phyloP scores from a whole-genome alignment of 2,797 vertebrate species.

The Hippocampus kuda region DNA sequence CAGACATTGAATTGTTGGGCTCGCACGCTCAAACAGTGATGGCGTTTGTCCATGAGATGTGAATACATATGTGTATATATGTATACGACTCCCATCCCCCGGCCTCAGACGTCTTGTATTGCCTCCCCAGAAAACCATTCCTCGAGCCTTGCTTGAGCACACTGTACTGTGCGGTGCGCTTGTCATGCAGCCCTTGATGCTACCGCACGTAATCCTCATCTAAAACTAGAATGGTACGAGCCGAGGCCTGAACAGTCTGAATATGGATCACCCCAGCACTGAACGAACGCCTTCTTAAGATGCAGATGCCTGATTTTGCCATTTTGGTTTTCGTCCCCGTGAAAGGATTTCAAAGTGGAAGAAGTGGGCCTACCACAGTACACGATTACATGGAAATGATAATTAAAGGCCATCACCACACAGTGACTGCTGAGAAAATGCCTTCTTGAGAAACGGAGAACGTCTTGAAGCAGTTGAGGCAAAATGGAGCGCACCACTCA shows the following conservation, averaged over 20 bases:
- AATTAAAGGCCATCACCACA: too few relatives aligned
- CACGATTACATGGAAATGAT: not conserved
- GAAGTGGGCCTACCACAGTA: not conserved
- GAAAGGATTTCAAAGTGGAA: too few relatives aligned
- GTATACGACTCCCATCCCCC: not conserved
- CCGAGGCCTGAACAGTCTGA: not conserved
- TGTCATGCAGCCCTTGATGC: not conserved
- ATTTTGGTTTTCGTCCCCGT: too few relatives aligned
- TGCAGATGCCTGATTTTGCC: too few relatives aligned
- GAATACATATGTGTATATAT: not conserved
- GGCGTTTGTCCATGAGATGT: slow-evolving; percentile 19
- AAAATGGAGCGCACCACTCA: too few relatives aligned
- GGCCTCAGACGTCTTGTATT: not conserved
- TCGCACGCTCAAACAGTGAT: slow-evolving; percentile 23
- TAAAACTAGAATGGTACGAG: not conserved
- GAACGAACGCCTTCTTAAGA: too few relatives aligned
- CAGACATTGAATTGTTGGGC: slow-evolving; percentile 29
- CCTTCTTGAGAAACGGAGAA: too few relatives aligned
- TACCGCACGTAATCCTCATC: not conserved
- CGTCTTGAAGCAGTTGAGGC: too few relatives aligned
- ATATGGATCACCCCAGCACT: too few relatives aligned
- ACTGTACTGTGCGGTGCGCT: not conserved
- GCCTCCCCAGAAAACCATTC: not conserved
- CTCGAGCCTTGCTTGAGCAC: not conserved
- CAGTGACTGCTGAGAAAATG: not conserved